Evolutionary conservation across 2,888 invertebrate species (phyloP).

Genomic region (Nemoura dubitans): DNA sequence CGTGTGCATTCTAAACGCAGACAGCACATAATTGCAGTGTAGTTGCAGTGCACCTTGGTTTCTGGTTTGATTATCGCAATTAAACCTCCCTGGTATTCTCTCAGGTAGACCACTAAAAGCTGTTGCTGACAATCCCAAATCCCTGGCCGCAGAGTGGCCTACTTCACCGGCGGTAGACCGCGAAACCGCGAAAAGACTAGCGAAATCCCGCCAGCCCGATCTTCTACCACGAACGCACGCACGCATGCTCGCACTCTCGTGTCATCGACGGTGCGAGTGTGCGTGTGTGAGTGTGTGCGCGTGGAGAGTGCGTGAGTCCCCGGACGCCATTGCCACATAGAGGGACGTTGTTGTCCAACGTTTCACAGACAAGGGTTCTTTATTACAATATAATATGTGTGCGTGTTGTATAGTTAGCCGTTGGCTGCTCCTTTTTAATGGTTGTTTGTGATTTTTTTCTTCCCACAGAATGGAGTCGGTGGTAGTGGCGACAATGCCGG

Average conservation of each 20-base stretch:
- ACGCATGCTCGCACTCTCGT: not conserved
- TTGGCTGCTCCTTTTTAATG: not conserved
- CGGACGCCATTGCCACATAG: slow-evolving; percentile 1
- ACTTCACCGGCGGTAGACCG: not conserved
- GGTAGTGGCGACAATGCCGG: slow-evolving; percentile 81
- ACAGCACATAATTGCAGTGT: not conserved
- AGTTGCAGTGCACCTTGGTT: not conserved
- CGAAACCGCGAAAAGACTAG: not conserved
- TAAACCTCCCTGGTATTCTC: not conserved
- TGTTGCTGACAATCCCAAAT: not conserved
- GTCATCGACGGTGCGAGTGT: no score
- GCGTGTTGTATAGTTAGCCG: not conserved
- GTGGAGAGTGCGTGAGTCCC: not conserved
- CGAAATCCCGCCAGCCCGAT: not conserved
- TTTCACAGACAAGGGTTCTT: not conserved
- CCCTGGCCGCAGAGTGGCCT: not conserved
- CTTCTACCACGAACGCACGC: not conserved
- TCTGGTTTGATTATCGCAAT: not conserved
- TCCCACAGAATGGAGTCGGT: slow-evolving; percentile 81
- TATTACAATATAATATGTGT: not conserved
- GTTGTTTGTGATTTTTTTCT: slow-evolving; percentile 14
- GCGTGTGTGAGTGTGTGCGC: not conserved
- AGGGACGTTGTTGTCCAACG: not conserved
- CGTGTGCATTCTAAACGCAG: not conserved
- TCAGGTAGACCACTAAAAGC: not conserved